Conservation (phyloP, 1,140 invertebrate genomes). For the Drosophila orosa region DNA sequence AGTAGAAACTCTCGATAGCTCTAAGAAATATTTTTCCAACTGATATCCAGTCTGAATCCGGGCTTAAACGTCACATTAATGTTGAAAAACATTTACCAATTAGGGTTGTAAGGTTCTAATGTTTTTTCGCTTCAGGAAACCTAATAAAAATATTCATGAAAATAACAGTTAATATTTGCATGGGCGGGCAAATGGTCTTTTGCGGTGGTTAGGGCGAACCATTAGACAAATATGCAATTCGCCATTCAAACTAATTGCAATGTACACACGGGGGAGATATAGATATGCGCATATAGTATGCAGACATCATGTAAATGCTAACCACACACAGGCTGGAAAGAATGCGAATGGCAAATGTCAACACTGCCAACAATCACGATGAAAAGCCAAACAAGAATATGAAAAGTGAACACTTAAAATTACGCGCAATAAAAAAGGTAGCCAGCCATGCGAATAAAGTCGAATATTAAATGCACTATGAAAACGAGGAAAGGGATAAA, state of each 20-base stretch:
- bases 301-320: conserved; percentile 19
- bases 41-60: neutral
- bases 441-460: neutral
- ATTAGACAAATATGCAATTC: conserved; percentile 23
- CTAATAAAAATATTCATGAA: conserved; percentile 15
- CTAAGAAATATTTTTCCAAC: neutral
- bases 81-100: neutral
- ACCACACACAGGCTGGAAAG: conserved; percentile 7
- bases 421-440: conserved; percentile 1
- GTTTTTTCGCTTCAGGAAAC: neutral
- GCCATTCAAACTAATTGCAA: conserved; percentile 22
- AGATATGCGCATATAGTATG: conserved; percentile 7
- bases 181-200: conserved; percentile 7
- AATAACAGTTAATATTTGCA: conserved; percentile 14
- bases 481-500: neutral
- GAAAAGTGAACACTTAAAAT: conserved; percentile 12
- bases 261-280: conserved; percentile 17
- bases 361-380: conserved; percentile 18
- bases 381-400: conserved; percentile 16
- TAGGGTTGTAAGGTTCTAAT: neutral
- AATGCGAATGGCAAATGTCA: conserved; percentile 17
- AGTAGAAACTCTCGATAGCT: neutral
- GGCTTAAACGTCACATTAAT: neutral
- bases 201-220: conserved; percentile 2
- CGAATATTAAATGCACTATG: neutral